Evolutionary conservation across 2,797 vertebrate species (phyloP).

Genomic region (Halcyon smyrnensis): DNA sequence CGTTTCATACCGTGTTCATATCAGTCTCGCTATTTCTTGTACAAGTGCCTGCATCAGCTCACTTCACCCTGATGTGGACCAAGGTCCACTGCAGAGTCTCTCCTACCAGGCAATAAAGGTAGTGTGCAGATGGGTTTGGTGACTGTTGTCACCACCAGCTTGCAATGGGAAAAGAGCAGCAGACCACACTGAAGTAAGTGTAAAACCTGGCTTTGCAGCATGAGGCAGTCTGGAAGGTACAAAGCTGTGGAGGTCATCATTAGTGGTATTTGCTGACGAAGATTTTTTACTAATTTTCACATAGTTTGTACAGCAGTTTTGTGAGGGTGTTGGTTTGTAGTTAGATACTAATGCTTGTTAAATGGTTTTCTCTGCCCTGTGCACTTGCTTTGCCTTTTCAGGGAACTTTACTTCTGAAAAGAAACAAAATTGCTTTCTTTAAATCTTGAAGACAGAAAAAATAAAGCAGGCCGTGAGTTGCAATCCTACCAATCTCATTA

Average conservation of each 20-base stretch:
- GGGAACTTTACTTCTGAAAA: background rate
- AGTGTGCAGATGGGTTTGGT: background rate
- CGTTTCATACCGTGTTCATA: background rate
- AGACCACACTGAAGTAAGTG: background rate
- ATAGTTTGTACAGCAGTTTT: background rate
- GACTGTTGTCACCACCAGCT: rapidly evolving
- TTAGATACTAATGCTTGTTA: background rate
- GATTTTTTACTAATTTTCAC: background rate
- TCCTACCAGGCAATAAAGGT: background rate
- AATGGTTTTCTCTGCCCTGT: background rate
- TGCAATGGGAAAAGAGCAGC: background rate
- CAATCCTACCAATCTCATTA: background rate
- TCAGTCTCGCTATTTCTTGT: background rate
- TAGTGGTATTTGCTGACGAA: background rate
- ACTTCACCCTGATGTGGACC: background rate
- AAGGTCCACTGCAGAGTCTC: background rate
- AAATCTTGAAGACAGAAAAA: background rate
- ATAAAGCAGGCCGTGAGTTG: background rate
- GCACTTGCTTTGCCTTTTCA: background rate
- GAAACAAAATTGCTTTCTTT: background rate
- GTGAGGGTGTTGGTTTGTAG: background rate
- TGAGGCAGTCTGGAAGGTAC: background rate
- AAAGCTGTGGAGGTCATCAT: background rate
- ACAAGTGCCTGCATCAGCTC: background rate
- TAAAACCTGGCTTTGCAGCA: background rate